Evolutionary conservation across 2,113 vertebrate species (phyloP), one percentile per base, ranked within the genome.

Genomic region (Nycticryphes semicollaris): DNA sequence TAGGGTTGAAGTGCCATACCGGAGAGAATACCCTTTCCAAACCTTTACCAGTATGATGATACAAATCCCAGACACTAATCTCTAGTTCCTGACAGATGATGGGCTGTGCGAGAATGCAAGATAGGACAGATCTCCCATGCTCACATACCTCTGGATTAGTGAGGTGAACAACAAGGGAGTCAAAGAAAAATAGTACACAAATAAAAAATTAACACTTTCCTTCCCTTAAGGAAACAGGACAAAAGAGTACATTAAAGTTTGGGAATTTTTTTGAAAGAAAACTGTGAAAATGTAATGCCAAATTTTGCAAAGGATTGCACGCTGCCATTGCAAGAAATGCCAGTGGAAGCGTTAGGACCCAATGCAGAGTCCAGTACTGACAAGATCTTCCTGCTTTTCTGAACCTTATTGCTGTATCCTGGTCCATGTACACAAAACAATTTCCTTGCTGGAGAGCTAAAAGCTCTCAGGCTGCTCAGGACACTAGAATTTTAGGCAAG

Each of bases 1-100:
- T 89, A 96, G 70, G 75, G 73, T 95, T 90, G 87, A 96, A 97
- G 86, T 92, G 73, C 91, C 96, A 97, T 92, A 87, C 89, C 12
- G 28, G 78, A 96, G 69, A 97, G 70, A 97, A 96, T 91, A 86
- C 78, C 88, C 94, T 97, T 97, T 97, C 96, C 97, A 97, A 98
- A 97, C 89, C 84, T 97, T 98, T 96, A 94, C 89, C 87, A 96
- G 89, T 90, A 97, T 3, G 22, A 90, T 81, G 88, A 95, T 82
- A 97, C 57, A 97, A 97, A 97, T 97, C 95, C 91, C 90, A 96
- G 96, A 96, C 93, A 96, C 70, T 97, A 95, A 98, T 97, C 94
- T 97, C 96, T 93, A 96, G 92, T 68, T 97, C 93, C 93, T 97
- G 94, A 97, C 75, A 98, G 96, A 96, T 97, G 96, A 97, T 86